These are phyloP conservation scores for Chionoecetes opilio DNA, from an alignment of 1,140 invertebrate species.

Conservation along the genomic window DNA sequence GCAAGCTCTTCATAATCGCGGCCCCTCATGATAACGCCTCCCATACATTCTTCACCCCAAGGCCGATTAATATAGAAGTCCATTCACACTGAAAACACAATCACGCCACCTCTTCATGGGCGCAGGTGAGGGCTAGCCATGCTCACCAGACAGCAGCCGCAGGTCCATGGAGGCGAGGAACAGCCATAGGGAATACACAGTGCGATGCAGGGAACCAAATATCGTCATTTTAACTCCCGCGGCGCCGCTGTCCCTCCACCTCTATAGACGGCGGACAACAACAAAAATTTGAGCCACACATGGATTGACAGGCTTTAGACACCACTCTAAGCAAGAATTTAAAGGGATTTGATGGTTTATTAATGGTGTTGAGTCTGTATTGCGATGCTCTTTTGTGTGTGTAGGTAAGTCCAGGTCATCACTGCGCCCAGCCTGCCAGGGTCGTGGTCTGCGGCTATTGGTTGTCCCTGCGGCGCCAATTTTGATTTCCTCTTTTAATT, in stretches of 20 bases:
- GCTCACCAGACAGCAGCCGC: neutral
- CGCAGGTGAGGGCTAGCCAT: neutral
- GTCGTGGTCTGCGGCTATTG: conserved; percentile 23
- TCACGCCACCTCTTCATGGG: neutral
- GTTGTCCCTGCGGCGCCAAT: neutral
- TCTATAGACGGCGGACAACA: neutral
- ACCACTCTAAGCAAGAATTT: neutral
- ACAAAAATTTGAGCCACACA: neutral
- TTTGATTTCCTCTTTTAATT: too few species aligned
- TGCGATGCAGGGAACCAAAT: conserved; percentile 6
- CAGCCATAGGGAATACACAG: neutral
- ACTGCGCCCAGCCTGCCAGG: neutral
- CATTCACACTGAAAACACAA: neutral
- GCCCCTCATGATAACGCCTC: neutral
- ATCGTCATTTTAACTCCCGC: conserved; percentile 14
- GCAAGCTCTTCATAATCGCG: too few species aligned
- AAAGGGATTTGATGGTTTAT: neutral
- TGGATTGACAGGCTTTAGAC: too few species aligned
- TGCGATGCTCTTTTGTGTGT: neutral
- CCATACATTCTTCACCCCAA: neutral
- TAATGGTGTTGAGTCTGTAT: neutral
- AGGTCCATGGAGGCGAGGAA: neutral
- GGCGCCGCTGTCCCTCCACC: neutral
- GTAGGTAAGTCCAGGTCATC: neutral
- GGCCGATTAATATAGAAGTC: neutral